Evolutionary conservation across 2,888 invertebrate genomes (phyloP).

Genomic region (Teinopalpus imperialis): DNA sequence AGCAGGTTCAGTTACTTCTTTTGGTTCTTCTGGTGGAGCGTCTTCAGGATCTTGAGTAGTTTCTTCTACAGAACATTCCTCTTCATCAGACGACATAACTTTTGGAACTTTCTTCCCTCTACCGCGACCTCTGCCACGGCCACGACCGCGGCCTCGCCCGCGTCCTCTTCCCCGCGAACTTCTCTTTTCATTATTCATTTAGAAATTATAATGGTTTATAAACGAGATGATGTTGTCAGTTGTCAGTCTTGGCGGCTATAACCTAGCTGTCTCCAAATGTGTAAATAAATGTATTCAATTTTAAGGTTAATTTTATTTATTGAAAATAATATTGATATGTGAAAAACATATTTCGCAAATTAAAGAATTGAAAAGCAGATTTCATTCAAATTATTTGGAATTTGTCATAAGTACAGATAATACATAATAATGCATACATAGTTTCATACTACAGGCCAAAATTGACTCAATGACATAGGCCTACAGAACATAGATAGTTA

Average conservation of each 20-base stretch:
- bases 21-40: constrained; percentile 59
- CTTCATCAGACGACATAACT: constrained; percentile 84
- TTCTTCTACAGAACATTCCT: constrained; percentile 78
- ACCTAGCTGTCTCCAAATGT: constrained; percentile 3
- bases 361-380: no score
- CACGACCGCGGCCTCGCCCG: constrained; percentile 90
- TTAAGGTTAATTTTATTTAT: no score
- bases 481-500: no score
- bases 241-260: constrained; percentile 13
- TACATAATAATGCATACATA: no score
- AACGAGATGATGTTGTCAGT: constrained; percentile 11
- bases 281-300: not conserved
- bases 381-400: no score
- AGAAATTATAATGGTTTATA: constrained; percentile 13
- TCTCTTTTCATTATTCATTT: constrained; percentile 81
- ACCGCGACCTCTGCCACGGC: constrained; percentile 86
- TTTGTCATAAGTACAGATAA: no score
- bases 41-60: constrained; percentile 79
- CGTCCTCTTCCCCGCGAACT: constrained; percentile 87
- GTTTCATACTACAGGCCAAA: no score
- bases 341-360: no score
- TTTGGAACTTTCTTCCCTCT: constrained; percentile 88
- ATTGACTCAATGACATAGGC: no score
- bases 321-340: no score
- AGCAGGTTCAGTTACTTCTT: constrained; percentile 63